Conservation (phyloP, 2,113 vertebrate genomes). For the Otocyon megalotis region DNA sequence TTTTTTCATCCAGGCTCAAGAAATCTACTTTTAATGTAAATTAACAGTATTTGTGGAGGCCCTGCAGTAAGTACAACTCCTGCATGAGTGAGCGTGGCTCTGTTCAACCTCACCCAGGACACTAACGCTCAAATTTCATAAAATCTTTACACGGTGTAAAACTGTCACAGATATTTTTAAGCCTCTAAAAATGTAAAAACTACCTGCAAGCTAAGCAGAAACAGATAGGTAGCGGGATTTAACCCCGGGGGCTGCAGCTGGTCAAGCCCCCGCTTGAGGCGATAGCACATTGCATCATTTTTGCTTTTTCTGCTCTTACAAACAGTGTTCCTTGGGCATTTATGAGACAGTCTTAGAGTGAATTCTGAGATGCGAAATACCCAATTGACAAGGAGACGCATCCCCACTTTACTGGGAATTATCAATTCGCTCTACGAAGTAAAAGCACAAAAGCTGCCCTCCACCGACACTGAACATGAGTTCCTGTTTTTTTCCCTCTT, state of each 20-base stretch:
- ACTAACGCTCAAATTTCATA: background rate
- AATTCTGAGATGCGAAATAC: background rate
- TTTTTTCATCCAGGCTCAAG: background rate
- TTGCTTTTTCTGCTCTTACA: background rate
- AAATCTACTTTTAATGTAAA: constrained; percentile 33
- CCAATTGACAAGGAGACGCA: background rate
- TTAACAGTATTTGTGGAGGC: background rate
- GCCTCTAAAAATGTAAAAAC: constrained; percentile 11
- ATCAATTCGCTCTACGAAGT: background rate
- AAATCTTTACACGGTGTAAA: background rate
- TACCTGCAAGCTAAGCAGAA: background rate
- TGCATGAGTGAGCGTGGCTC: background rate
- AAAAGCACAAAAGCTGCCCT: background rate
- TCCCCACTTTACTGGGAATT: background rate
- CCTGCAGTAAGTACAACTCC: background rate
- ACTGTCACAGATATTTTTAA: background rate
- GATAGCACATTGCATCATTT: background rate
- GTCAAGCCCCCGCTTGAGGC: background rate
- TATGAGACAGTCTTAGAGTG: background rate
- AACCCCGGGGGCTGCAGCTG: background rate
- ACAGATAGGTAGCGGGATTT: background rate
- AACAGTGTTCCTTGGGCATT: background rate
- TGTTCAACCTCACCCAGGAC: background rate
- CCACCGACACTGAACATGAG: background rate
- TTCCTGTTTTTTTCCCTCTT: background rate